Conservation (phyloP, 1,140 invertebrate species). For the Helicoverpa armigera region DNA sequence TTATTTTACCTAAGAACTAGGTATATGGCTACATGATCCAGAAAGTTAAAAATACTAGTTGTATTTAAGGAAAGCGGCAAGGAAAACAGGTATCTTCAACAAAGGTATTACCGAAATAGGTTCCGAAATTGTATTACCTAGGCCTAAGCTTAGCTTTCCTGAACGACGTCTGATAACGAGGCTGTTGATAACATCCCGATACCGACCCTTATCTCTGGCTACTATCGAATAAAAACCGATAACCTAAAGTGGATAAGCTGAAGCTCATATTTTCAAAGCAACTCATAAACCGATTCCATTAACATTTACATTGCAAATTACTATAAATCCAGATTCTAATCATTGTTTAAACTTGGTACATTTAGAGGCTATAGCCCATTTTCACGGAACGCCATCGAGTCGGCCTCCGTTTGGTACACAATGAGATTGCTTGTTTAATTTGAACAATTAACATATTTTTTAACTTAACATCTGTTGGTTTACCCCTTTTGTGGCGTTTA, state of each 20-base stretch:
- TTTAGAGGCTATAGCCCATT: conserved; percentile 68
- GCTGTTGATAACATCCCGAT: conserved; percentile 15
- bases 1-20: too few relatives aligned
- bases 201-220: conserved; percentile 14
- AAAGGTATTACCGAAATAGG: neutral
- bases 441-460: conserved; percentile 71
- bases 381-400: conserved; percentile 58
- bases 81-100: neutral
- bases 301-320: conserved; percentile 67
- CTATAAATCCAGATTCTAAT: conserved; percentile 71
- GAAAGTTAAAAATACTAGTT: too few relatives aligned
- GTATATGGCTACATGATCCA: too few relatives aligned
- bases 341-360: conserved; percentile 69
- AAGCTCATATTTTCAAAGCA: conserved; percentile 49
- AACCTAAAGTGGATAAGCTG: conserved; percentile 29
- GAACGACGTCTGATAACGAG: conserved; percentile 24
- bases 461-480: conserved; percentile 62
- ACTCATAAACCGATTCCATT: conserved; percentile 61
- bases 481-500: conserved; percentile 59
- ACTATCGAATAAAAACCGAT: conserved; percentile 45
- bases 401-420: conserved; percentile 58
- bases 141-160: neutral
- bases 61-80: neutral
- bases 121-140: conserved; percentile 4
- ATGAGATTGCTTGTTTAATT: conserved; percentile 69